Evolutionary conservation across 2,888 invertebrate genomes (phyloP).

Genomic region (Criorhina ranunculi): DNA sequence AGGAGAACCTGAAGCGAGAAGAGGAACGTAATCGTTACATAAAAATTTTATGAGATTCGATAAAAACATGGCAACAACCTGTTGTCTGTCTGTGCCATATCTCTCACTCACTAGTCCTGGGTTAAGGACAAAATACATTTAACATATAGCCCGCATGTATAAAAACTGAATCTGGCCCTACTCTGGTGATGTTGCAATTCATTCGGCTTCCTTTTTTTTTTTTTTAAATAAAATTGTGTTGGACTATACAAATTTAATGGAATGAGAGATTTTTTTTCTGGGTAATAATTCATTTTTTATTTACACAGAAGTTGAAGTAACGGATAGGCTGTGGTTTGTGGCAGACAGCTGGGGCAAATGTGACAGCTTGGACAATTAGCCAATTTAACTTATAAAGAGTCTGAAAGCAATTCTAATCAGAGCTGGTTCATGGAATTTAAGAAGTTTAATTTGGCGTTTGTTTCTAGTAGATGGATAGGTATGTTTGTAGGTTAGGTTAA

Average conservation of each 20-base stretch:
- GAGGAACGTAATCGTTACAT: conserved; percentile 78
- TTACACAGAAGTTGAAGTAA: conserved; percentile 33
- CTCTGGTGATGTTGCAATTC: conserved; percentile 70
- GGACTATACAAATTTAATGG: conserved; percentile 65
- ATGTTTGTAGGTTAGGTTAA: too few relatives aligned
- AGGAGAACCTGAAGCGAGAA: conserved; percentile 47
- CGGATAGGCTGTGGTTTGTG: conserved; percentile 22
- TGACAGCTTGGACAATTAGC: conserved; percentile 5
- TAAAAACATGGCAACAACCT: conserved; percentile 78
- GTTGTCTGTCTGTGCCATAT: conserved; percentile 74
- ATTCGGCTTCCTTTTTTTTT: conserved; percentile 47
- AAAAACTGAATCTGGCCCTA: conserved; percentile 67
- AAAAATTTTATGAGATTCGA: conserved; percentile 78
- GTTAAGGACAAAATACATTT: conserved; percentile 72
- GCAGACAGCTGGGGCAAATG: background rate
- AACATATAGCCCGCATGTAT: conserved; percentile 56
- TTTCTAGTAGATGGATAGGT: too few relatives aligned
- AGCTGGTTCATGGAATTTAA: too few relatives aligned
- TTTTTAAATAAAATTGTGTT: conserved; percentile 64
- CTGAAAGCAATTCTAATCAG: background rate
- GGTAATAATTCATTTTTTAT: conserved; percentile 34
- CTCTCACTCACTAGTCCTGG: conserved; percentile 39
- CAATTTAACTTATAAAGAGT: background rate
- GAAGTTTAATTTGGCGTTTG: too few relatives aligned
- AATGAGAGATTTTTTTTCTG: conserved; percentile 27